phyloP scores from a whole-genome alignment of 2,797 vertebrate species.

The Brotula barbata region DNA sequence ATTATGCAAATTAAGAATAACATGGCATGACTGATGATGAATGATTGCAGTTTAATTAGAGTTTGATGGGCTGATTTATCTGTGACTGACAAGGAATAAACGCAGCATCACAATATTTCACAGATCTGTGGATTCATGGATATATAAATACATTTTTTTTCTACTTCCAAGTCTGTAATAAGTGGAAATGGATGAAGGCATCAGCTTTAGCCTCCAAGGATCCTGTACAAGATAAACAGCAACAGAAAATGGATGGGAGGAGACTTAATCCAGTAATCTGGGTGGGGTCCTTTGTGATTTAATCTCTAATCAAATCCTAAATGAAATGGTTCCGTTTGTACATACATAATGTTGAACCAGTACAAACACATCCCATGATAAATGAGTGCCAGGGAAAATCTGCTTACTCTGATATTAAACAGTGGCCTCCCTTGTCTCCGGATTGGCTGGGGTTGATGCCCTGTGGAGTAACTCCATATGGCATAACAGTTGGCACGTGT shows the following conservation, averaged over 20 bases:
- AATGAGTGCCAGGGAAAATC: conserved; percentile 64
- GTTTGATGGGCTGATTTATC: conserved; percentile 57
- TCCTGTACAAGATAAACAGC: no score
- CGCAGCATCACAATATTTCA: conserved; percentile 42
- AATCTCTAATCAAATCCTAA: conserved; percentile 61
- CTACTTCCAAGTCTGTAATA: no score
- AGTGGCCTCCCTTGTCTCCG: conserved; percentile 41
- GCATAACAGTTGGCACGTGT: conserved; percentile 73
- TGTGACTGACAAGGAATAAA: conserved; percentile 41
- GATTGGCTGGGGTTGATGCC: conserved; percentile 48
- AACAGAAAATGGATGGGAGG: neutral
- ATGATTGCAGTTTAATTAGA: conserved; percentile 74
- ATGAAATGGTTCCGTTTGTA: conserved; percentile 37
- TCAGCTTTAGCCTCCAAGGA: no score
- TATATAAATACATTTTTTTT: no score
- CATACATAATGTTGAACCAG: conserved; percentile 28
- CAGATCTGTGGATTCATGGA: conserved; percentile 46
- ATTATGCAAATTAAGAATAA: conserved; percentile 33
- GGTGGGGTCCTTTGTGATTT: conserved; percentile 38
- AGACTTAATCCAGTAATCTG: conserved; percentile 69
- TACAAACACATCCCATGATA: conserved; percentile 43
- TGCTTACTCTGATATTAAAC: conserved; percentile 66
- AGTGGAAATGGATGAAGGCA: no score
- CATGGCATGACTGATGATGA: conserved; percentile 69
- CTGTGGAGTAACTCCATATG: conserved; percentile 75